These are phyloP conservation scores for Streptopelia turtur DNA, from an alignment of 2,797 vertebrate genomes.

Conservation along the genomic window DNA sequence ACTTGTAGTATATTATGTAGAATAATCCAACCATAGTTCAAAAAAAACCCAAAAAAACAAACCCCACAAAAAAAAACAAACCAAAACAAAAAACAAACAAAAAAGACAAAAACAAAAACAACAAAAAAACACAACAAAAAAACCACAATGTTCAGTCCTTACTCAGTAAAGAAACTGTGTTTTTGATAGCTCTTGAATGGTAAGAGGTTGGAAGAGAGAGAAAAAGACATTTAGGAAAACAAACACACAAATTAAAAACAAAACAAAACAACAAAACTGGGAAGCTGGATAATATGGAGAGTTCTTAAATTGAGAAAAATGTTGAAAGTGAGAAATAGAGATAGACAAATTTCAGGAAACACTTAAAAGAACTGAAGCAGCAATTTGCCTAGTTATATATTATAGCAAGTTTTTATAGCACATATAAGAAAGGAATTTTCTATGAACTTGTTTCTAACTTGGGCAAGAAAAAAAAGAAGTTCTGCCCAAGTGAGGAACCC, in stretches of 20 bases:
- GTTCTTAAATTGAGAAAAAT: neutral
- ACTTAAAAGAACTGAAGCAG: neutral
- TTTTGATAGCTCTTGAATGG: neutral
- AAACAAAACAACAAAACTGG: too few relatives aligned
- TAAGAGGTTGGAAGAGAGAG: neutral
- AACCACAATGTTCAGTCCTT: fast-evolving
- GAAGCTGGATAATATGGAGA: neutral
- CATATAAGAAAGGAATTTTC: neutral
- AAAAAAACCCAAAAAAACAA: neutral
- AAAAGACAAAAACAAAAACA: too few relatives aligned
- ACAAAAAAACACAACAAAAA: neutral
- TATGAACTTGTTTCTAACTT: neutral
- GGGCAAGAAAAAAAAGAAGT: neutral
- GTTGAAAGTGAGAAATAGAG: neutral
- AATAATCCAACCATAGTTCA: neutral
- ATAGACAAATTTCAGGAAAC: neutral
- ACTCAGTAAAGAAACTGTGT: neutral
- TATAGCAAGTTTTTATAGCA: neutral
- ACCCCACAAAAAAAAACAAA: too few relatives aligned
- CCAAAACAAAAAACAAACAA: neutral
- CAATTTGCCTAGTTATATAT: neutral
- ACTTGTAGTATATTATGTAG: neutral
- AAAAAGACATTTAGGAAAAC: neutral
- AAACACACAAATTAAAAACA: too few relatives aligned
- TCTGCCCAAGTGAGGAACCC: neutral